Evolutionary conservation across 1,140 invertebrate genomes (phyloP).

Genomic region (Eumeta japonica): DNA sequence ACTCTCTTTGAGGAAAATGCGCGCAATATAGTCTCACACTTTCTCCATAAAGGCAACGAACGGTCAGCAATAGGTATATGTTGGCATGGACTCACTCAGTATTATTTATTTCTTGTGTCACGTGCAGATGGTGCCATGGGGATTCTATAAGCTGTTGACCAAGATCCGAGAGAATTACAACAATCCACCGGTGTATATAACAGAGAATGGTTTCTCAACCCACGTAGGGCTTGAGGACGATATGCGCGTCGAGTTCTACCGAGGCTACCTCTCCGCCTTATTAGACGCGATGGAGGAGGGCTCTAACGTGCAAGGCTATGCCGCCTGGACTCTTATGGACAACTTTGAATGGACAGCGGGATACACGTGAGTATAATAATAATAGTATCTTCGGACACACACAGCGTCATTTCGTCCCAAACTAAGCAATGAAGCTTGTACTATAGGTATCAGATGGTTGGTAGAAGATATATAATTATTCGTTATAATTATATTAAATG

Average conservation of each 20-base stretch:
- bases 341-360: constrained; percentile 72
- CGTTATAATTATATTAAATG: too few relatives aligned
- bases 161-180: constrained; percentile 63
- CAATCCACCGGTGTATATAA: constrained; percentile 62
- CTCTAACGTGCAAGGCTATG: constrained; percentile 63
- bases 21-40: too few relatives aligned
- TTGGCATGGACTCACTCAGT: too few relatives aligned
- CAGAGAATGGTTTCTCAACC: constrained; percentile 69
- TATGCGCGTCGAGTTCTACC: constrained; percentile 47
- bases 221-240: constrained; percentile 46
- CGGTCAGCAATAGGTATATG: too few relatives aligned
- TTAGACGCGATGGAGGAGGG: constrained; percentile 62
- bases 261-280: constrained; percentile 41
- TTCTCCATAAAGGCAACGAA: too few relatives aligned
- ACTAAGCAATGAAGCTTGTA: too few relatives aligned
- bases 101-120: too few relatives aligned
- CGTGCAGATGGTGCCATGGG: constrained; percentile 58
- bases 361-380: constrained; percentile 60
- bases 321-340: constrained; percentile 69
- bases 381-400: too few relatives aligned
- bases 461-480: too few relatives aligned
- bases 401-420: too few relatives aligned
- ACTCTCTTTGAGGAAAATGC: too few relatives aligned
- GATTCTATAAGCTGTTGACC: constrained; percentile 61
- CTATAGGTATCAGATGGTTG: too few relatives aligned